Evolutionary conservation across 2,888 invertebrate genomes (phyloP), one percentile per base, ranked within the genome.

Genomic region (Drosophila longiperda): DNA sequence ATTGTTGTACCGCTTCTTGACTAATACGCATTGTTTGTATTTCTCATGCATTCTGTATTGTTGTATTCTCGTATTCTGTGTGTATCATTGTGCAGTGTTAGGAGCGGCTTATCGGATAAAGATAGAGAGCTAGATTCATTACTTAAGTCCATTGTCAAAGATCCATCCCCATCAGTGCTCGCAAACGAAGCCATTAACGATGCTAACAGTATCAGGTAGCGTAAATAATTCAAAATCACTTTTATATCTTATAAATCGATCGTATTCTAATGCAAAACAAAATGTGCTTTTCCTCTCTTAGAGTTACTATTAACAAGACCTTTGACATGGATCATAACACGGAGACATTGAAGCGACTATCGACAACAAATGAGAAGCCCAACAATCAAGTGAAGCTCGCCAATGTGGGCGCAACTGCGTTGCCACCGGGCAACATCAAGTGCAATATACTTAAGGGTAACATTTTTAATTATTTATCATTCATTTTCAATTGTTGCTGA

Each of bases 401-500:
- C 80, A 94, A 95, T 80, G 93, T 95, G 50, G 95, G 95, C 42
- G 95, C 94, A 33, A 91, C 93, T 1, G 96, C 97, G 29, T 54
- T 98, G 69, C 98, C 98, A 53, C 97, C 97, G 11, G 97, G 98
- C 78, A 97, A 98, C 91, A 95, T 98, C 74, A 99, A 98, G 93
- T 98, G 98, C 93, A 98, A 97, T 94, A 98, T 98, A 92, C 94
- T 98, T 63, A 99, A 99, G 95, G 97, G 97, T 93, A 95, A 94
- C 85, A 17, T 29, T 33, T 9, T 11, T 33, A 12, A 36, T n/a
- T 11, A 29, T 42, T 38, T n/a, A 3, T 6, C 1, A 9, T 11
- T 0, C 1, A 15, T 20, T 9, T 26, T 17, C 17, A n/a, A 15
- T 36, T 34, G n/a, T 26, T 34, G 1, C 17, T 11, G 20, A 53